A percentile compares a stretch with the other conserved stretches of the same genome.
phyloP scores from a whole-genome alignment of 2,797 vertebrate genomes.

The Muscicapa striata region DNA sequence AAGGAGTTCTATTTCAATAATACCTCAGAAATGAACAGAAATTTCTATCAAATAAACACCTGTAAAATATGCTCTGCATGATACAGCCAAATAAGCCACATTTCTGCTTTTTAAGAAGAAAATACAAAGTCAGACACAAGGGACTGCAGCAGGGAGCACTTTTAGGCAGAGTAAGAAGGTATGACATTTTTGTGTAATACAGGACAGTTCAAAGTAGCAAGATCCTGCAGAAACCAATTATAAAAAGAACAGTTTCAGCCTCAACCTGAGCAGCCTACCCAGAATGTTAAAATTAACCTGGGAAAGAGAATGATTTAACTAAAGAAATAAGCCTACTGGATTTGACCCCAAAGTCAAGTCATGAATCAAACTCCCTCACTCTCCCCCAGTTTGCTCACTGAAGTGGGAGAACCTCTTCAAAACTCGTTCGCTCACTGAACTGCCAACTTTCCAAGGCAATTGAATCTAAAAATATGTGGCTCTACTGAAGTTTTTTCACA shows the following conservation, averaged over 20 bases:
- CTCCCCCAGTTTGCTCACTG: neutral
- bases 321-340: neutral
- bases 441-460: neutral
- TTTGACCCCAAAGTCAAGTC: neutral
- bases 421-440: neutral
- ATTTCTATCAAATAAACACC: neutral
- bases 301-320: neutral
- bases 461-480: neutral
- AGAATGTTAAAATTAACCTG: conserved; percentile 37
- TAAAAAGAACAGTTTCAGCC: neutral
- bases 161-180: neutral
- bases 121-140: neutral
- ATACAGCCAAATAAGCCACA: neutral
- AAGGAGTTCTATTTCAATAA: conserved; percentile 30
- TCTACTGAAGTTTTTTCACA: neutral
- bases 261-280: conserved; percentile 1
- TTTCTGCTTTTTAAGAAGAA: neutral
- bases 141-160: neutral
- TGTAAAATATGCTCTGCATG: neutral
- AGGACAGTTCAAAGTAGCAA: conserved; percentile 9
- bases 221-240: neutral
- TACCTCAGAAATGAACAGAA: neutral
- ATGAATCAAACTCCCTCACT: neutral
- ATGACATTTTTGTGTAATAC: neutral
- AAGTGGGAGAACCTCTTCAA: neutral